Percentiles rank a stretch among this genome's conserved stretches.
phyloP scores from a whole-genome alignment of 2,797 vertebrate species.

The Cynopterus sphinx region DNA sequence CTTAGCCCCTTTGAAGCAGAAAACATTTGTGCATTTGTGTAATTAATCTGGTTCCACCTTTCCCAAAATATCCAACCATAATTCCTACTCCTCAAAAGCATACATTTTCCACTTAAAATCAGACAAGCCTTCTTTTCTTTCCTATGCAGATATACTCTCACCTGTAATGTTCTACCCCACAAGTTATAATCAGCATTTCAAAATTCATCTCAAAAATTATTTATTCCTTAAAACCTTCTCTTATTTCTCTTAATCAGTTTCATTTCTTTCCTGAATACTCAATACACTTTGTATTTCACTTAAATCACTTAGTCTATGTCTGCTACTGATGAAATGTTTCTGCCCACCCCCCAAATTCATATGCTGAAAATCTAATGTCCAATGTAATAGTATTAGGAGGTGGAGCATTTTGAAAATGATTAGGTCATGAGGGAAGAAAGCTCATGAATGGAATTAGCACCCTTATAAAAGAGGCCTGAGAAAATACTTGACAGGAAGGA shows the following conservation, averaged over 20 bases:
- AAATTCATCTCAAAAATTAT: not conserved
- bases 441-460: not conserved
- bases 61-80: slow-evolving; percentile 31
- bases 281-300: not conserved
- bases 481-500: not conserved
- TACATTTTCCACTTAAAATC: slow-evolving; percentile 31
- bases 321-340: not conserved
- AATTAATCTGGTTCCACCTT: not conserved
- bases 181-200: not conserved
- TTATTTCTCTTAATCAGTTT: slow-evolving; percentile 2
- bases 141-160: not conserved
- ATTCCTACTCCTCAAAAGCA: not conserved
- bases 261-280: not conserved
- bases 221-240: slow-evolving; percentile 6
- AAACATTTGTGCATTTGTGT: not conserved
- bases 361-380: not conserved
- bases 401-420: not conserved
- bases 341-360: not conserved
- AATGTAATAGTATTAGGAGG: not conserved
- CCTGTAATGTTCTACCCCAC: not conserved
- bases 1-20: not conserved
- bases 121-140: not conserved
- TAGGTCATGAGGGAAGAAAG: not conserved
- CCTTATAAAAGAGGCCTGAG: not conserved
- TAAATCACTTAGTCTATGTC: slow-evolving; percentile 20